Conservation (phyloP, 2,113 vertebrate species). For the Rhizomys pruinosus region DNA sequence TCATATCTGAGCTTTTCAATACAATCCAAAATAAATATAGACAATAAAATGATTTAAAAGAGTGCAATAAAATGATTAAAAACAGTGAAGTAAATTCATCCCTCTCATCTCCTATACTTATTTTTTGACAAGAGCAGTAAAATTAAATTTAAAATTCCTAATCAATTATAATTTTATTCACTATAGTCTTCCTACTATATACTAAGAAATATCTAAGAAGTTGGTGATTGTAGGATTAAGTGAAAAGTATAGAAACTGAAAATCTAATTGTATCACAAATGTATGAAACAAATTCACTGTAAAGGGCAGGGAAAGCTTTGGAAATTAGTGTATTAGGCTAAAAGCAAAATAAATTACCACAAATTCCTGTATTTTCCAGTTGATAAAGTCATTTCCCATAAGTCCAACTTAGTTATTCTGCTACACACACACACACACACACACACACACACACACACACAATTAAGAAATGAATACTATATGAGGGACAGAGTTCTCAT, state of each 20-base stretch:
- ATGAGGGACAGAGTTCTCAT: background rate
- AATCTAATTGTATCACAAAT: background rate
- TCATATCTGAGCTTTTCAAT: background rate
- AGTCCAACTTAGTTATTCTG: background rate
- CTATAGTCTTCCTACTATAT: background rate
- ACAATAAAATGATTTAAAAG: background rate
- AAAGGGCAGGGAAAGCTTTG: background rate
- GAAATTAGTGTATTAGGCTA: background rate
- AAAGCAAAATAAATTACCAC: background rate
- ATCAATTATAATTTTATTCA: background rate
- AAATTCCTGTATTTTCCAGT: background rate
- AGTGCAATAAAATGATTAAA: background rate
- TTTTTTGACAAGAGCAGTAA: background rate
- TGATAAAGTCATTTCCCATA: background rate
- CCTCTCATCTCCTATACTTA: background rate
- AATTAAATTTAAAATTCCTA: background rate
- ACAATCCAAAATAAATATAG: background rate
- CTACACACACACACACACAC: too few species aligned
- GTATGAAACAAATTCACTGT: background rate
- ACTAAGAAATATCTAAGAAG: background rate
- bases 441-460: too few species aligned
- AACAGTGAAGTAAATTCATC: background rate
- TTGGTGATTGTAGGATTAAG: background rate
- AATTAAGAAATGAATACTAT: background rate
- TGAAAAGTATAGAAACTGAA: background rate